Evolutionary conservation across 2,888 invertebrate species (phyloP).

Genomic region (Eupithecia abbreviata): DNA sequence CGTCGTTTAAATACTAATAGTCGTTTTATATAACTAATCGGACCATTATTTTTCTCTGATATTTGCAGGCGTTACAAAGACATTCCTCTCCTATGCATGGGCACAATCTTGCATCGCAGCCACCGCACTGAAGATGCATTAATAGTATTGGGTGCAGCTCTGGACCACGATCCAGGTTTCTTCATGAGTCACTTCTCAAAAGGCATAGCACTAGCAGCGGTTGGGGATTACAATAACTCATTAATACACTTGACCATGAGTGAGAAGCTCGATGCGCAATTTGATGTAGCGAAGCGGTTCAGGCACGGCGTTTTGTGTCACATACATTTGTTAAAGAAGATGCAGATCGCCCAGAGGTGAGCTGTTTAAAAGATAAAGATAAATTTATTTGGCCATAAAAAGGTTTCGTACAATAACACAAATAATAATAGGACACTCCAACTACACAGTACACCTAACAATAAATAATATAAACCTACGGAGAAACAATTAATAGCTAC

Average conservation of each 20-base stretch:
- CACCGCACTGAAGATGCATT: conserved; percentile 88
- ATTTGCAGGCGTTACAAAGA: conserved; percentile 86
- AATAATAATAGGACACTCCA: no score
- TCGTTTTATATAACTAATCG: no score
- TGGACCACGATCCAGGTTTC: conserved; percentile 87
- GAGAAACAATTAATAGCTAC: no score
- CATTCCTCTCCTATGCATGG: conserved; percentile 89
- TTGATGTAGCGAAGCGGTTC: conserved; percentile 85
- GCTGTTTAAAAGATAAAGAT: not conserved
- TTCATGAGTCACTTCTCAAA: conserved; percentile 86
- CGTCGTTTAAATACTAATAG: no score
- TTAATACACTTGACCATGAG: conserved; percentile 84
- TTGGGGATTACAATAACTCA: conserved; percentile 89
- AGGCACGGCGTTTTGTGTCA: conserved; percentile 88
- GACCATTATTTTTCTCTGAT: not conserved
- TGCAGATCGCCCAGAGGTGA: conserved; percentile 87
- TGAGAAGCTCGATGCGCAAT: conserved; percentile 85
- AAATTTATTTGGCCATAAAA: no score
- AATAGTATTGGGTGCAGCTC: conserved; percentile 87
- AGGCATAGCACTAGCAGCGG: conserved; percentile 88
- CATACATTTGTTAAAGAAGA: conserved; percentile 84
- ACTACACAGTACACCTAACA: no score
- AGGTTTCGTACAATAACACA: no score
- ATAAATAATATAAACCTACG: no score
- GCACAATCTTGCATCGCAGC: conserved; percentile 88